phyloP scores from a whole-genome alignment of 2,888 invertebrate genomes.

The Apotomis betuletana region DNA sequence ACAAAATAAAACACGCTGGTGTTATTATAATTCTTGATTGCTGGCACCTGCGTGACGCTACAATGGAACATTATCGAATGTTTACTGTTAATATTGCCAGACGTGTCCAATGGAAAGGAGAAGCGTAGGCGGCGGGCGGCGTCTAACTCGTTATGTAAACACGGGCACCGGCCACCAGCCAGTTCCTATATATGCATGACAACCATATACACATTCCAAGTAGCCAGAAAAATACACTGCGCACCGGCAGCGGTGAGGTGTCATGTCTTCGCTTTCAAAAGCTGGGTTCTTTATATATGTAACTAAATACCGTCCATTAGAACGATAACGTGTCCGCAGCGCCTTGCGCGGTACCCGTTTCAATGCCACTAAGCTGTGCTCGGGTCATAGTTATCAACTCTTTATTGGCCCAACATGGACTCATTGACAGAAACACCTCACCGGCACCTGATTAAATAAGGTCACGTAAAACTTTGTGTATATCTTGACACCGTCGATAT shows the following conservation, averaged over 20 bases:
- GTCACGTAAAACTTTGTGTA: constrained; percentile 9
- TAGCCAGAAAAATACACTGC: constrained; percentile 62
- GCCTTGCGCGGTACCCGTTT: constrained; percentile 21
- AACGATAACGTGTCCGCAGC: constrained; percentile 16
- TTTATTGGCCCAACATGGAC: constrained; percentile 27
- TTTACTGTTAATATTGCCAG: constrained; percentile 67
- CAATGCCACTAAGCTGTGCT: constrained; percentile 17
- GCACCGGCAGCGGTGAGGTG: constrained; percentile 58
- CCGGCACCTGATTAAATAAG: constrained; percentile 13
- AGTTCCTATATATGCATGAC: constrained; percentile 57
- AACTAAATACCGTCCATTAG: constrained; percentile 38
- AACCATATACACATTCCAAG: constrained; percentile 64
- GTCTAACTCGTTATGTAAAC: constrained; percentile 80
- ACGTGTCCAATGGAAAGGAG: constrained; percentile 60
- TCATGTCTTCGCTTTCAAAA: constrained; percentile 59
- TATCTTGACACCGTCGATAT: constrained; percentile 32
- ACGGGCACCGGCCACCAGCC: constrained; percentile 67
- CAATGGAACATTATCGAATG: constrained; percentile 69
- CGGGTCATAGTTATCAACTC: constrained; percentile 31
- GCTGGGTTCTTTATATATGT: constrained; percentile 33
- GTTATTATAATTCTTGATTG: constrained; percentile 49
- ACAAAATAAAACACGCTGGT: constrained; percentile 36
- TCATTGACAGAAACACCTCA: constrained; percentile 27
- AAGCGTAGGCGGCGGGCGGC: constrained; percentile 67
- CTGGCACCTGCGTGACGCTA: constrained; percentile 65